Percentiles rank a stretch among this genome's conserved stretches.
phyloP scores from a whole-genome alignment of 2,113 vertebrate species.

The Sapajus apella region DNA sequence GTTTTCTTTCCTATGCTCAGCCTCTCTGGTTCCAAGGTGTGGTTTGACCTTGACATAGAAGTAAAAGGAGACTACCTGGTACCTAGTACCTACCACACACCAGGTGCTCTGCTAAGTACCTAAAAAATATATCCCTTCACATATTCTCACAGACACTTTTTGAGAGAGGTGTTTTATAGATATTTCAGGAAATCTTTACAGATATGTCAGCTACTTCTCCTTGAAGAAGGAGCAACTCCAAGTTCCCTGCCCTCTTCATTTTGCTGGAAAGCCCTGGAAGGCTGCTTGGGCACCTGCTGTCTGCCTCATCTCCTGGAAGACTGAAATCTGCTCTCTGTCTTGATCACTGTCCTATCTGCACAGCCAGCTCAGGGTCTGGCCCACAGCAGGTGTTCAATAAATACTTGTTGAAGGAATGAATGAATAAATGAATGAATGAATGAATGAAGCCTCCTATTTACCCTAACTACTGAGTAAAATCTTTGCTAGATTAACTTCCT shows the following conservation, averaged over 20 bases:
- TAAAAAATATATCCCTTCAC: not conserved
- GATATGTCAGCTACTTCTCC: too few relatives aligned
- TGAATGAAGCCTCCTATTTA: not conserved
- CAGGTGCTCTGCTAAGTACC: not conserved
- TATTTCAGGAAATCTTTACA: not conserved
- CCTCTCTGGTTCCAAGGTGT: not conserved
- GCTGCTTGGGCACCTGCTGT: not conserved
- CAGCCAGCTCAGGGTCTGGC: not conserved
- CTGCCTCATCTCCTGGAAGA: not conserved
- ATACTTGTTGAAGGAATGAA: not conserved
- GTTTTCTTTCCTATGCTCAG: not conserved
- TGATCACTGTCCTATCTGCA: not conserved
- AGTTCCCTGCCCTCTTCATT: not conserved
- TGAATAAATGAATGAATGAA: not conserved
- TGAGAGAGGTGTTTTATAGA: not conserved
- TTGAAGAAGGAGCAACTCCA: not conserved
- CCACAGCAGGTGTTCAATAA: not conserved
- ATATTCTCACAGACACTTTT: not conserved
- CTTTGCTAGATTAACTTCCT: not conserved
- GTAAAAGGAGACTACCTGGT: not conserved
- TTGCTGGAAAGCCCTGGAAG: not conserved
- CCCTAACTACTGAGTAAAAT: not conserved
- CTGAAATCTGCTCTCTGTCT: not conserved
- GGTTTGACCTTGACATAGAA: not conserved
- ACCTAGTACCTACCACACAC: not conserved